Evolutionary conservation across 2,888 invertebrate genomes (phyloP), one percentile per base, ranked within the genome.

Genomic region (Taphrorychus bicolor): DNA sequence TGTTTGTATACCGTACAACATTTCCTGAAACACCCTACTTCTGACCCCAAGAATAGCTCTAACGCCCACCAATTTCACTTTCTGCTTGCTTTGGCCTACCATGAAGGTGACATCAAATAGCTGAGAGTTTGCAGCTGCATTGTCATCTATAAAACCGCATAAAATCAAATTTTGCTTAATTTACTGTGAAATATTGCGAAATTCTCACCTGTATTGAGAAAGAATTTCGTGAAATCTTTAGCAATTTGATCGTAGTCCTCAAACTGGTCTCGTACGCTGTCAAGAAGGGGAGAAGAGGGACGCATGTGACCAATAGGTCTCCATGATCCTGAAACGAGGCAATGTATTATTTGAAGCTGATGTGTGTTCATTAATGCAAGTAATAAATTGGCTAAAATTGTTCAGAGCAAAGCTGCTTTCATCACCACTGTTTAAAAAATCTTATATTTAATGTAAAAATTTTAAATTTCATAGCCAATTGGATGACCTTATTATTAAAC

Each of bases 231-330:
- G 81, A 96, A 96, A 83, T 96, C 96, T 82, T 94, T 95, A 32
- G 95, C 95, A 63, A 96, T 85, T 80, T 95, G 94, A 81, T 96
- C 96, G 83, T 95, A 95, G 82, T 95, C 94, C 83, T 96, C 96
- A 80, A 96, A 96, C 79, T 94, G 92, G 84, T 96, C 96, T 75
- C 95, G 86, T 42, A 96, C 95, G 3, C 95, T 95, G 82, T 97
- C 96, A 73, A 96, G 85, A 40, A 97, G 86, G 0, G 96, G 96
- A 17, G 95, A 95, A 0, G 95, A 95, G 0, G 96, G 95, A 77
- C 96, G 85, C 95, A 95, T 95, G 82, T 95, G 95, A 57, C 92
- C 96, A 72, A 96, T 95, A 11, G 96, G 96, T 76, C 96, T 87
- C 96, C 96, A 96, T 5, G 95, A 95, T 53, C 93, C 94, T 88